Conservation (phyloP, 64 coral and sea anemone genomes). For the Platygyra sinensis region DNA sequence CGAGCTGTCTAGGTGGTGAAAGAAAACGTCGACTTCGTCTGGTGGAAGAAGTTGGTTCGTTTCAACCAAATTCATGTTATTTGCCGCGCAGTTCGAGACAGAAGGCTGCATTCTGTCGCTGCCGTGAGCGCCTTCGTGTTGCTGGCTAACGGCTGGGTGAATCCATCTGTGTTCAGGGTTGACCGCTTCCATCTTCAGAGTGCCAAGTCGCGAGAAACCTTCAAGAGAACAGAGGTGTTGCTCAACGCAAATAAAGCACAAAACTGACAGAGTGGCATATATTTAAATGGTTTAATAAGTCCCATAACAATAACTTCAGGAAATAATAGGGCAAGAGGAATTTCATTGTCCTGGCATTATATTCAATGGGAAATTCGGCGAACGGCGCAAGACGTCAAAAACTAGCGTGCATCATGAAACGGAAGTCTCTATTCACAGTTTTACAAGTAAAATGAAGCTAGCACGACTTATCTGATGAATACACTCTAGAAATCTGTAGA, state of each 20-base stretch:
- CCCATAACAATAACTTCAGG: conserved; percentile 86
- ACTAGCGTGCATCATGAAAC: conserved; percentile 78
- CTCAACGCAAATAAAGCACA: conserved; percentile 43
- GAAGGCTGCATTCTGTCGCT: conserved; percentile 81
- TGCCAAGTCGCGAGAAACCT: conserved; percentile 33
- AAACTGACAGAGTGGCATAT: conserved; percentile 32
- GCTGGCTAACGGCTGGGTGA: conserved; percentile 74
- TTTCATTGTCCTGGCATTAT: conserved; percentile 94
- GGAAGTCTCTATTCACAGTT: conserved; percentile 94
- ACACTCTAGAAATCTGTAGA: conserved; percentile 77
- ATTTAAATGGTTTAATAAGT: conserved; percentile 56
- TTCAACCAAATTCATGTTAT: conserved; percentile 95
- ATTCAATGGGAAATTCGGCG: conserved; percentile 95
- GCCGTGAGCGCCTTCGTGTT: conserved; percentile 84
- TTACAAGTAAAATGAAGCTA: conserved; percentile 76
- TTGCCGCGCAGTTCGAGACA: conserved; percentile 60
- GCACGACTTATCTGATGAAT: conserved; percentile 87
- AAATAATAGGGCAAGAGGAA: conserved; percentile 96
- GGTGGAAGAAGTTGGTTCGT: conserved; percentile 95
- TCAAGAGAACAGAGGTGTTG: conserved; percentile 48
- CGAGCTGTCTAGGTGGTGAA: conserved; percentile 99
- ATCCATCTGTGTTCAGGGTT: conserved; percentile 92
- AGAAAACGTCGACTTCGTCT: conserved; percentile 99
- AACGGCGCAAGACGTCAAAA: conserved; percentile 80
- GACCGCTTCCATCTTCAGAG: conserved; percentile 81